Percentiles rank a stretch among this genome's conserved stretches.
These are phyloP conservation scores for Zygogramma bicolorata DNA, from an alignment of 2,888 invertebrate species.

Conservation along the genomic window DNA sequence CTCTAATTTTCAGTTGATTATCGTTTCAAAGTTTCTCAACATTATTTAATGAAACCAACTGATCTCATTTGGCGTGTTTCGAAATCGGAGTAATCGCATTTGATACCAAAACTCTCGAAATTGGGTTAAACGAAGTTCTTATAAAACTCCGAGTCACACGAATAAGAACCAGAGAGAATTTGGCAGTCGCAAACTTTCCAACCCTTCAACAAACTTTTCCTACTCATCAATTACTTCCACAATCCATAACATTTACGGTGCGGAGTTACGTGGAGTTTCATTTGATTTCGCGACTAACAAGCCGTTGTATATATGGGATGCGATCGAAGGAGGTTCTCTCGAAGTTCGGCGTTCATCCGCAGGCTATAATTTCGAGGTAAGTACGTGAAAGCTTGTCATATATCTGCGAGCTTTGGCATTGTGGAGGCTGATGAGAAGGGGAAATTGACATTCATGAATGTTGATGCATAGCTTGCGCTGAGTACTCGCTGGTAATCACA, in stretches of 20 bases:
- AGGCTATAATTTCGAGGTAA: neutral
- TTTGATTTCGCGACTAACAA: slow-evolving; percentile 3
- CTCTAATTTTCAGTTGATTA: neutral
- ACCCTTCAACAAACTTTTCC: neutral
- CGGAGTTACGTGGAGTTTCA: neutral
- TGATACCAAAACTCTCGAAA: neutral
- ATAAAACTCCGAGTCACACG: neutral
- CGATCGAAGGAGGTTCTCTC: neutral
- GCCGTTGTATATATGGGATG: neutral
- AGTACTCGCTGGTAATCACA: neutral
- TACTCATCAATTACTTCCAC: neutral
- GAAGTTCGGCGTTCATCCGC: neutral
- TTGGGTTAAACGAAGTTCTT: neutral
- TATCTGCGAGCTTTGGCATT: neutral
- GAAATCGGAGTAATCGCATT: too few species aligned
- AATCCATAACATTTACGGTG: neutral
- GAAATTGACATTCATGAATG: neutral
- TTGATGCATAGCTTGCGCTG: neutral
- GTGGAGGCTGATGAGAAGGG: neutral
- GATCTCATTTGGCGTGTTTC: too few species aligned
- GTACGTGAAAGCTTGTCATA: neutral
- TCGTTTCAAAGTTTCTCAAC: neutral
- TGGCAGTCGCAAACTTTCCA: neutral
- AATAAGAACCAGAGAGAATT: neutral
- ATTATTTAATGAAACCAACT: neutral